phyloP scores from a whole-genome alignment of 2,797 vertebrate species.

The Florisuga fusca region DNA sequence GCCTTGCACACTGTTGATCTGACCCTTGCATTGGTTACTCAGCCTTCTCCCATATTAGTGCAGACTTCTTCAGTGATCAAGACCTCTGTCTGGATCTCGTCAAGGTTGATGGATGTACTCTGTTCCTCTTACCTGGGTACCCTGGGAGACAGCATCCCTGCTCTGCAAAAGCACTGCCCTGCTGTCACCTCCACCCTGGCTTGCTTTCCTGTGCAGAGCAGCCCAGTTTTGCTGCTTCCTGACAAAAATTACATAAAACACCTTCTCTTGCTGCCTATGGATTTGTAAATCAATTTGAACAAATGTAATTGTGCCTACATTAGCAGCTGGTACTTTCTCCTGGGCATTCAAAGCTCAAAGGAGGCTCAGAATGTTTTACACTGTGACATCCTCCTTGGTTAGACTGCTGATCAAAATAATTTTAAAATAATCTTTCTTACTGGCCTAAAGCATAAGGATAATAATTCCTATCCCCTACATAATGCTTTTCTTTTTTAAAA shows the following conservation, averaged over 20 bases:
- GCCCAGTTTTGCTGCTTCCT: not conserved
- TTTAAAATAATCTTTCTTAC: not conserved
- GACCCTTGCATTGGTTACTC: not conserved
- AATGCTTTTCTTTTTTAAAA: not conserved
- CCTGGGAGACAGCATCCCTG: not conserved
- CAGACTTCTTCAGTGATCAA: not conserved
- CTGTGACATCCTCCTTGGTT: not conserved
- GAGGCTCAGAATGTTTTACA: not conserved
- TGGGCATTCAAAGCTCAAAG: not conserved
- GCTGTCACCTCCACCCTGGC: not conserved
- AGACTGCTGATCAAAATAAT: not conserved
- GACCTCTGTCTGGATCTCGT: not conserved
- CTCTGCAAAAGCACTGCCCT: accelerated
- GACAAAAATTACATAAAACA: not conserved
- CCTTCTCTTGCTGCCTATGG: not conserved
- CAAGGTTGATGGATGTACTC: not conserved
- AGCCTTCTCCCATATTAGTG: not conserved
- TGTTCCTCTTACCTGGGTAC: not conserved
- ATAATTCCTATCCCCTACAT: not conserved
- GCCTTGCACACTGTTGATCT: not conserved
- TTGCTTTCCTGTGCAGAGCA: not conserved
- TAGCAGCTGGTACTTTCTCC: not conserved
- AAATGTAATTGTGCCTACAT: not conserved
- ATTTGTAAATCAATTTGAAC: constrained; percentile 11
- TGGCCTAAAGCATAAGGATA: not conserved